Conservation (phyloP, 1,140 invertebrate genomes). For the Formica selysi region DNA sequence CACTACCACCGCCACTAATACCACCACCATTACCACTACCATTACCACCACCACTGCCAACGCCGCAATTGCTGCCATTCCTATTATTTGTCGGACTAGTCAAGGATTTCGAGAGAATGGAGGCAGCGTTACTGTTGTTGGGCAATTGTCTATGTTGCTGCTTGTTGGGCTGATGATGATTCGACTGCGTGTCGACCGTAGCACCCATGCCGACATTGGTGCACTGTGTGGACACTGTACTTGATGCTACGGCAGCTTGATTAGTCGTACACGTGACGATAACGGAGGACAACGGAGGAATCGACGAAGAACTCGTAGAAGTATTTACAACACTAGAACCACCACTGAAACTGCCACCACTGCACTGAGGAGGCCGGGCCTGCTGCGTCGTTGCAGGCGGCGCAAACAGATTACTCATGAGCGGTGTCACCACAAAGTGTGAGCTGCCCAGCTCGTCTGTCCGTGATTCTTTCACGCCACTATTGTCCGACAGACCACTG, state of each 20-base stretch:
- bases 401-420: slow-evolving; percentile 76
- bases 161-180: slow-evolving; percentile 73
- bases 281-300: slow-evolving; percentile 57
- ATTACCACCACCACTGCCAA: slow-evolving; percentile 62
- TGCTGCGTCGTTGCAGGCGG: slow-evolving; percentile 71
- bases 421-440: slow-evolving; percentile 79
- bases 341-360: slow-evolving; percentile 76
- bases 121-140: slow-evolving; percentile 80
- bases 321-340: slow-evolving; percentile 82
- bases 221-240: slow-evolving; percentile 73
- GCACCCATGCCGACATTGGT: slow-evolving; percentile 53
- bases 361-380: slow-evolving; percentile 79
- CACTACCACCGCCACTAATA: slow-evolving; percentile 49
- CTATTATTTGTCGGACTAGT: slow-evolving; percentile 85
- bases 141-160: slow-evolving; percentile 80
- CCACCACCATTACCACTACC: slow-evolving; percentile 65
- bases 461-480: slow-evolving; percentile 74
- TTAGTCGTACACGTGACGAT: slow-evolving; percentile 63
- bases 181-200: slow-evolving; percentile 70
- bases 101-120: slow-evolving; percentile 84
- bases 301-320: slow-evolving; percentile 72
- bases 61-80: slow-evolving; percentile 69
- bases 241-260: slow-evolving; percentile 57
- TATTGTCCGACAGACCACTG: slow-evolving; percentile 67
- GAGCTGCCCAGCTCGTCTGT: slow-evolving; percentile 83